Conservation (phyloP, 53 echinoderm and acorn worm genomes). For the Holothuria leucospilota region DNA sequence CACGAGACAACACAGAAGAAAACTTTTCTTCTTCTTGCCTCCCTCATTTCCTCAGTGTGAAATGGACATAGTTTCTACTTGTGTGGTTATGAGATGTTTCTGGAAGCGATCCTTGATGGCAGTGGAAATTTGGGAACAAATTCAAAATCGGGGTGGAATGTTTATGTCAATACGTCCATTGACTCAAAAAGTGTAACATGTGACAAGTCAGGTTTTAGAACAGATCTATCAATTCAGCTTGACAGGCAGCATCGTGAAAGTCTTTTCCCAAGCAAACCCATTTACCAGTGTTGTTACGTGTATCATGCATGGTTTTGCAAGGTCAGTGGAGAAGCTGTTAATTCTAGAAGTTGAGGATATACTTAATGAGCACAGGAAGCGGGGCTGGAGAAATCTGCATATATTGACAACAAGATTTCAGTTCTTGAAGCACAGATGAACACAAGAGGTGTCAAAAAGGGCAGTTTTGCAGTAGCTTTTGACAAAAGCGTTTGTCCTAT, state of each 20-base stretch:
- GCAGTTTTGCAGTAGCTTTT: conserved; percentile 3
- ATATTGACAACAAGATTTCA: conserved; percentile 11
- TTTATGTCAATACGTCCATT: conserved; percentile 37
- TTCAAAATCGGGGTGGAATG: conserved; percentile 36
- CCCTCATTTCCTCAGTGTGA: background rate
- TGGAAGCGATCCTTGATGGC: conserved; percentile 72
- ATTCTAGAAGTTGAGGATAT: conserved; percentile 60
- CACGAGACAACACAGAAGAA: conserved; percentile 74
- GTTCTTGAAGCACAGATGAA: background rate
- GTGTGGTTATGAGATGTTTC: conserved; percentile 77
- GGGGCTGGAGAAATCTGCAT: background rate
- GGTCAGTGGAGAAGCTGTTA: conserved; percentile 68
- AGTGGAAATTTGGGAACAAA: conserved; percentile 43
- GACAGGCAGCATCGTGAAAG: conserved; percentile 60
- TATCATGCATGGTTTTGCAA: conserved; percentile 68
- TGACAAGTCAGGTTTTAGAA: conserved; percentile 21
- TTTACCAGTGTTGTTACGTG: conserved; percentile 54
- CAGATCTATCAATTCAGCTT: conserved; percentile 51
- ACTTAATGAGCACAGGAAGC: conserved; percentile 7
- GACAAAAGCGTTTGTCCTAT: conserved; percentile 9
- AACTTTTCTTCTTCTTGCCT: conserved; percentile 38
- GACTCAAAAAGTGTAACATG: background rate
- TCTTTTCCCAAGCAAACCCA: conserved; percentile 62
- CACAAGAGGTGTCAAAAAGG: background rate
- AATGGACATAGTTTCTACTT: conserved; percentile 56